Evolutionary conservation across 2,888 invertebrate genomes (phyloP).

Genomic region (Corbicula japonica): DNA sequence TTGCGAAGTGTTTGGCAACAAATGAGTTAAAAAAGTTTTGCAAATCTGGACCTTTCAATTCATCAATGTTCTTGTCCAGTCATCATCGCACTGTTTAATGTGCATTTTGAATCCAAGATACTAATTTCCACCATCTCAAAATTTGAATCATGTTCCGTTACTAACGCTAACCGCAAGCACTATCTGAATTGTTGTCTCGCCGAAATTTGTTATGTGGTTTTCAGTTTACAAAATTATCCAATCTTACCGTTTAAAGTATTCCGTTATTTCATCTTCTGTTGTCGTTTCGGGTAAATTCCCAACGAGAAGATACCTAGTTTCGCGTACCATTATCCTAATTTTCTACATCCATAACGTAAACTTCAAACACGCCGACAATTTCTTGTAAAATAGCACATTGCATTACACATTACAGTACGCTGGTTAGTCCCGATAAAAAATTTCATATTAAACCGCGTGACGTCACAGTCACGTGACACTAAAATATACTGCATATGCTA

Average conservation of each 20-base stretch:
- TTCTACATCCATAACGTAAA: conserved; percentile 72
- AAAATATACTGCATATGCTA: conserved; percentile 63
- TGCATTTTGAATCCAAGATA: too few species aligned
- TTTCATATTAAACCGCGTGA: conserved; percentile 71
- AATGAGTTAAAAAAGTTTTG: too few species aligned
- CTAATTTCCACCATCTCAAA: too few species aligned
- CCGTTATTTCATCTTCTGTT: conserved; percentile 98
- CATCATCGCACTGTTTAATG: too few species aligned
- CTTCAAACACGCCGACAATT: conserved; percentile 70
- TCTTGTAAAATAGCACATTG: conserved; percentile 65
- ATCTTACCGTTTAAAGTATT: conserved; percentile 98
- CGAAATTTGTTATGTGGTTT: background rate
- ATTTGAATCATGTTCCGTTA: too few species aligned
- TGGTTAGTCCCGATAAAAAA: conserved; percentile 69
- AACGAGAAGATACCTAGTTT: conserved; percentile 99
- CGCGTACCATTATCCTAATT: conserved; percentile 95
- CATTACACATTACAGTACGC: conserved; percentile 64
- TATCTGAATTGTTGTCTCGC: conserved; percentile 42
- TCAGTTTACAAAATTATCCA: conserved; percentile 1
- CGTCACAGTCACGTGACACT: conserved; percentile 69
- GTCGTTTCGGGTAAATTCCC: conserved; percentile 99
- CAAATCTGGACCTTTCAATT: too few species aligned
- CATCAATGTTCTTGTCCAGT: too few species aligned
- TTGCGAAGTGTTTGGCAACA: too few species aligned
- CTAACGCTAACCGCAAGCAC: too few species aligned